Evolutionary conservation across 2,888 invertebrate genomes (phyloP).

Genomic region (Limnephilus auricula): DNA sequence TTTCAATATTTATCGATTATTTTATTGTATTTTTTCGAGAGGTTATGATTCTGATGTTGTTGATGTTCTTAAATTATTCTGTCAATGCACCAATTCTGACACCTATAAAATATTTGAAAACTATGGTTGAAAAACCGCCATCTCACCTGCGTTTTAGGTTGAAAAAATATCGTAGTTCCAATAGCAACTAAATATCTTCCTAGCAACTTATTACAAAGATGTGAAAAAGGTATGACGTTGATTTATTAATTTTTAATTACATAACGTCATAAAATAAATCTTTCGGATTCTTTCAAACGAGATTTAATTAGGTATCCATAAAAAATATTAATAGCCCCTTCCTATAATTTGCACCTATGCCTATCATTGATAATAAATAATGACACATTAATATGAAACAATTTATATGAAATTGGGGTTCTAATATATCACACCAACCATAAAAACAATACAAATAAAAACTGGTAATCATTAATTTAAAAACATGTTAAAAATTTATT

Average conservation of each 20-base stretch:
- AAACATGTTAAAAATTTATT: not conserved
- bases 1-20: too few relatives aligned
- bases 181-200: not conserved
- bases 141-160: not conserved
- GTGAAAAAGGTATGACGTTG: not conserved
- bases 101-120: too few relatives aligned
- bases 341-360: too few relatives aligned
- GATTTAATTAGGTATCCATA: too few relatives aligned
- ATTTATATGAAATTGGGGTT: too few relatives aligned
- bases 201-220: not conserved
- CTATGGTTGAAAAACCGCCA: not conserved
- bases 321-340: too few relatives aligned
- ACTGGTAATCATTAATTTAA: not conserved
- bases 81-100: too few relatives aligned
- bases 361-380: too few relatives aligned
- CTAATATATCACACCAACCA: not conserved
- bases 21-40: too few relatives aligned
- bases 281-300: not conserved
- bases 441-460: not conserved
- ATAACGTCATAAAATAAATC: not conserved
- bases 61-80: too few relatives aligned
- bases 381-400: too few relatives aligned
- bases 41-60: too few relatives aligned
- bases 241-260: not conserved
- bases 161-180: not conserved